A percentile compares a stretch with the other conserved stretches of the same genome.
phyloP scores from a whole-genome alignment of 1,140 invertebrate genomes.

The Aleiodes sp. region DNA sequence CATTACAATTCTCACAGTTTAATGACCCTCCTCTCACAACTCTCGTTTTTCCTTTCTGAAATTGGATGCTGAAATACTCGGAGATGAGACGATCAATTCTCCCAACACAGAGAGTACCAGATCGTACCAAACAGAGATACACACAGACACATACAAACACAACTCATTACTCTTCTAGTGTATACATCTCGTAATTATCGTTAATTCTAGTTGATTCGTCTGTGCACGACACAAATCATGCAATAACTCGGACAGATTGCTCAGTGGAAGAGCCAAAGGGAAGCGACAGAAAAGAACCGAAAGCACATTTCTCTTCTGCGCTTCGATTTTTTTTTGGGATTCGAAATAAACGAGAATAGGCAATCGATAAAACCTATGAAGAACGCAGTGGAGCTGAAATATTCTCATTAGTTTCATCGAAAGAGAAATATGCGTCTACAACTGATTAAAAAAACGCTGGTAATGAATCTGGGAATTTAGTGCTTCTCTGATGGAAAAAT shows the following conservation, averaged over 20 bases:
- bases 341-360: no score
- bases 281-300: neutral
- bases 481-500: no score
- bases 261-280: neutral
- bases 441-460: no score
- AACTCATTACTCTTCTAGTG: constrained; percentile 38
- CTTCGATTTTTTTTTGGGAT: constrained; percentile 7
- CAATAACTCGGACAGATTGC: constrained; percentile 9
- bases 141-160: no score
- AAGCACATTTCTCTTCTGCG: no score
- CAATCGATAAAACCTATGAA: no score
- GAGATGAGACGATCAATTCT: constrained; percentile 4
- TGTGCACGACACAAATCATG: constrained; percentile 47
- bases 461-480: no score
- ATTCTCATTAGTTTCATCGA: no score
- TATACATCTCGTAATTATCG: constrained; percentile 47
- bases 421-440: no score
- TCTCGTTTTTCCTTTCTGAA: constrained; percentile 2
- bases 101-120: no score
- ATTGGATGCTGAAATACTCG: neutral
- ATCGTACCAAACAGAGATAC: constrained; percentile 40
- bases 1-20: neutral
- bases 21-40: neutral
- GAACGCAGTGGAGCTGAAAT: no score
- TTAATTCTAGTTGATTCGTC: constrained; percentile 58